A percentile compares a stretch with the other conserved stretches of the same genome.
Conservation (phyloP, 2,888 invertebrate species). For the Oasisia sp. region DNA sequence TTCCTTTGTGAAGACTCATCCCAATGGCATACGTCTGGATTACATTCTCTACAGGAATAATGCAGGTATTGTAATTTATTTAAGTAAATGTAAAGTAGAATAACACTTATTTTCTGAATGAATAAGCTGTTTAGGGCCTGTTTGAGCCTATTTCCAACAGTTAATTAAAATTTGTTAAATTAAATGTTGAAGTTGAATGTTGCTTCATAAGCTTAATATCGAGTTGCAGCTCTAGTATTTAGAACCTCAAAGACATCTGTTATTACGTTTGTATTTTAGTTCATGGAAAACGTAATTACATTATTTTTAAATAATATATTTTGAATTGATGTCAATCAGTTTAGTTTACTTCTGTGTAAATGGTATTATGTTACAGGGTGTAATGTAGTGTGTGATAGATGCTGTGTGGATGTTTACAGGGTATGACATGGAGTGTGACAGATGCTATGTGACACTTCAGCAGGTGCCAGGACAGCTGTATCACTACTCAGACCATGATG, state of each 20-base stretch:
- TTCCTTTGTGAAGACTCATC: constrained; percentile 65
- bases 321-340: too few species aligned
- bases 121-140: too few species aligned
- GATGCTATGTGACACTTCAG: constrained; percentile 54
- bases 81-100: not conserved
- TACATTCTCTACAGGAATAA: constrained; percentile 79
- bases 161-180: too few species aligned
- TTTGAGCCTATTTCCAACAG: too few species aligned
- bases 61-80: constrained; percentile 48
- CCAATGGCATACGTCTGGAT: constrained; percentile 89
- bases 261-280: too few species aligned
- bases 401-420: constrained; percentile 52
- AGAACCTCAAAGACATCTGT: too few species aligned
- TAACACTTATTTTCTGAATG: too few species aligned
- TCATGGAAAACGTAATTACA: too few species aligned
- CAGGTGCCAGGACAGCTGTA: constrained; percentile 52
- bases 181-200: too few species aligned
- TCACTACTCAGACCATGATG: constrained; percentile 63
- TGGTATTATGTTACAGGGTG: constrained; percentile 57
- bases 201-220: too few species aligned
- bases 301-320: too few species aligned
- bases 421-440: constrained; percentile 48
- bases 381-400: constrained; percentile 49
- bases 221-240: too few species aligned
- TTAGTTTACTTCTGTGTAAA: constrained; percentile 36